A percentile compares a stretch with the other conserved stretches of the same genome.
phyloP scores from a whole-genome alignment of 2,888 invertebrate species.

The Enoplolaimus lenunculus region DNA sequence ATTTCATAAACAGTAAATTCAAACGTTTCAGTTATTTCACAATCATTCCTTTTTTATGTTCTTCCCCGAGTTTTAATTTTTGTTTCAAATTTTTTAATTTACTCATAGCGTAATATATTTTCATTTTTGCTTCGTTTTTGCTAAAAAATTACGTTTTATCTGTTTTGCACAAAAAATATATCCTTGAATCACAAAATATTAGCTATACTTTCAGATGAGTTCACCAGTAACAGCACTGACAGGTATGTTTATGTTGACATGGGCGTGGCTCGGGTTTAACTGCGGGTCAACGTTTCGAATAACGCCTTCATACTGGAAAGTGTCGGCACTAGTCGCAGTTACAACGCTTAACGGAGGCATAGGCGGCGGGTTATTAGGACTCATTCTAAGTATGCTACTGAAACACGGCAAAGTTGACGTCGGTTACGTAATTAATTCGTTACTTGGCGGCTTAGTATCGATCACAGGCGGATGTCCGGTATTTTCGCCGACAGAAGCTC shows the following conservation, averaged over 20 bases:
- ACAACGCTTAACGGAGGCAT: too few relatives aligned
- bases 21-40: too few relatives aligned
- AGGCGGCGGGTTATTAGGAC: background rate
- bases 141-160: too few relatives aligned
- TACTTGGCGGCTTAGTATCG: background rate
- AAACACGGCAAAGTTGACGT: background rate
- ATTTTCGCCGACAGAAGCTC: background rate
- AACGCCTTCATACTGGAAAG: background rate
- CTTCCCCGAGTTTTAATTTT: too few relatives aligned
- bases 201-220: background rate
- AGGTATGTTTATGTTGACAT: background rate
- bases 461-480: background rate
- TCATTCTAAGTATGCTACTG: background rate
- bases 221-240: constrained; percentile 1
- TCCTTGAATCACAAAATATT: too few relatives aligned
- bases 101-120: too few relatives aligned
- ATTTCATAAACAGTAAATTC: too few relatives aligned
- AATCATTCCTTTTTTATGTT: too few relatives aligned
- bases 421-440: background rate
- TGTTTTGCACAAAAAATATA: too few relatives aligned
- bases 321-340: background rate
- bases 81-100: too few relatives aligned
- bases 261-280: constrained; percentile 3
- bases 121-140: too few relatives aligned
- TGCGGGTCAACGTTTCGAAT: background rate